Percentiles rank a stretch among this genome's conserved stretches.
phyloP scores from a whole-genome alignment of 2,113 vertebrate species.

The Riparia riparia region DNA sequence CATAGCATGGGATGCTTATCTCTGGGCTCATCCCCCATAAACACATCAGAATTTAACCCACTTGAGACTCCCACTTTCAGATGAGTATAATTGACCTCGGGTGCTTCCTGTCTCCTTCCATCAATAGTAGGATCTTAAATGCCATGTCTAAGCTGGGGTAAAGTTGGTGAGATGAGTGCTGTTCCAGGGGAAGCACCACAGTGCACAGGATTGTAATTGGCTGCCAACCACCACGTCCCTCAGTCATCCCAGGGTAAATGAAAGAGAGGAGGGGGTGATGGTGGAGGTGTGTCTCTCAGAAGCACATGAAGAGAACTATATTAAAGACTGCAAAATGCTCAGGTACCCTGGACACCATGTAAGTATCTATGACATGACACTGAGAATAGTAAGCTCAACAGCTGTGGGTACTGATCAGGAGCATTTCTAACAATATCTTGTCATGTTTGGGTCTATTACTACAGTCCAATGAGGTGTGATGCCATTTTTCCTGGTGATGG shows the following conservation, averaged over 20 bases:
- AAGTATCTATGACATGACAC: conserved; percentile 22
- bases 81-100: not conserved
- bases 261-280: not conserved
- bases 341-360: not conserved
- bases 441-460: conserved; percentile 44
- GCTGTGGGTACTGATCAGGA: conserved; percentile 15
- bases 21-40: not conserved
- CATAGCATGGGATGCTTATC: not conserved
- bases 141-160: not conserved
- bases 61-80: not conserved
- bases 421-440: conserved; percentile 23
- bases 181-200: fast-evolving
- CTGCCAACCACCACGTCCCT: not conserved
- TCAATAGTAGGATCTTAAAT: not conserved
- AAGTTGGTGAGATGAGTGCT: not conserved
- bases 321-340: not conserved
- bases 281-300: not conserved
- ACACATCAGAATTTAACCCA: not conserved
- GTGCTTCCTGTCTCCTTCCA: not conserved
- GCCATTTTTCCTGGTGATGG: conserved; percentile 9
- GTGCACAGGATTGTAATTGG: not conserved
- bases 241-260: not conserved
- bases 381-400: conserved; percentile 42
- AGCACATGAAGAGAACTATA: not conserved
- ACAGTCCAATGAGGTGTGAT: conserved; percentile 30